phyloP scores from a whole-genome alignment of 2,113 vertebrate species.

The Ophiodon elongatus region DNA sequence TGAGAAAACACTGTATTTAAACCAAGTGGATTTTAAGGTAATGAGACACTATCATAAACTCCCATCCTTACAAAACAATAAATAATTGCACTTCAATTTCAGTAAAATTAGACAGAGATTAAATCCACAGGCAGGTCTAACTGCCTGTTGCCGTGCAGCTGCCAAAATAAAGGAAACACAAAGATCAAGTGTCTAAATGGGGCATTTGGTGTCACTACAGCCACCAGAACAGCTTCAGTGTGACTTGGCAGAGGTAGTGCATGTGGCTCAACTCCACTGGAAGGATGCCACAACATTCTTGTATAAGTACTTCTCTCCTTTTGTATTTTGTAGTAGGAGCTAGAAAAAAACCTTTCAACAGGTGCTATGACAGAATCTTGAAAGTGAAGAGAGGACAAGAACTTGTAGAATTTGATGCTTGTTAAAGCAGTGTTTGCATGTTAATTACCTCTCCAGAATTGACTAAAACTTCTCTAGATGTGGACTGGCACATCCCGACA shows the following conservation, averaged over 20 bases:
- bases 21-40: constrained; percentile 38
- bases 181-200: constrained; percentile 78
- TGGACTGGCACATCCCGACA: constrained; percentile 24
- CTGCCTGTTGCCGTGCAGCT: constrained; percentile 70
- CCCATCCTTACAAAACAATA: constrained; percentile 24
- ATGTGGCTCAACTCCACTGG: constrained; percentile 69
- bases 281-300: constrained; percentile 73
- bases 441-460: constrained; percentile 39
- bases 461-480: constrained; percentile 38
- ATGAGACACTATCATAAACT: constrained; percentile 1
- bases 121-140: constrained; percentile 54
- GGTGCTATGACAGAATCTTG: constrained; percentile 52
- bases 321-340: constrained; percentile 61
- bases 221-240: constrained; percentile 73
- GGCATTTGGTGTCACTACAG: constrained; percentile 74
- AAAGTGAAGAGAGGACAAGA: constrained; percentile 47
- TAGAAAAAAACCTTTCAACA: constrained; percentile 51
- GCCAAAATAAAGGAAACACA: constrained; percentile 75
- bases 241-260: constrained; percentile 67
- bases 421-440: constrained; percentile 49
- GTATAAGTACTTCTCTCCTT: constrained; percentile 63
- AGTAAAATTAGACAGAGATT: constrained; percentile 51
- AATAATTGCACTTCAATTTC: constrained; percentile 47
- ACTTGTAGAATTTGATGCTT: constrained; percentile 43
- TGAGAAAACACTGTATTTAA: constrained; percentile 18